A percentile compares a stretch with the other conserved stretches of the same genome.
Conservation (phyloP, 2,113 vertebrate genomes). For the Aphelocoma coerulescens region DNA sequence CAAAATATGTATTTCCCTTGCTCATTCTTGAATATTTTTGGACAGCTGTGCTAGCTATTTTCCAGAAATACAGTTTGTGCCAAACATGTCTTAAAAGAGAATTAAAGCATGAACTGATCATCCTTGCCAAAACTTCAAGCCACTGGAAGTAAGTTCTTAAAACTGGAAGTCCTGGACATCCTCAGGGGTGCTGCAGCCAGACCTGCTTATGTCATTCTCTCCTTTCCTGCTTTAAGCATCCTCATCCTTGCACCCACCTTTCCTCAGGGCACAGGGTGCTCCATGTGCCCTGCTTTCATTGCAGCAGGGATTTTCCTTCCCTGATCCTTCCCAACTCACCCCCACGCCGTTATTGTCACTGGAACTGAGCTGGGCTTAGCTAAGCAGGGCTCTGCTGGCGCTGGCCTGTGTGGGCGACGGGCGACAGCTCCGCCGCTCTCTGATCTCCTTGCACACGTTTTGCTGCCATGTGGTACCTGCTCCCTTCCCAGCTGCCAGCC, state of each 20-base stretch:
- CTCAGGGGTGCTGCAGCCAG: neutral
- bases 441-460: neutral
- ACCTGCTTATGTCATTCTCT: neutral
- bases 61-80: neutral
- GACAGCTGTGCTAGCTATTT: neutral
- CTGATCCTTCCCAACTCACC: neutral
- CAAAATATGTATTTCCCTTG: neutral
- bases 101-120: neutral
- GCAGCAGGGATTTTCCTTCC: neutral
- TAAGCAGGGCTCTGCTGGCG: neutral
- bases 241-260: neutral
- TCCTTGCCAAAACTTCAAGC: neutral
- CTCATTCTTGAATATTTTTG: neutral
- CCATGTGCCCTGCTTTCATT: neutral
- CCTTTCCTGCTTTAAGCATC: neutral
- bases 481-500: neutral
- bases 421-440: fast-evolving
- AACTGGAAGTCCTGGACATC: neutral
- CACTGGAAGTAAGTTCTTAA: neutral
- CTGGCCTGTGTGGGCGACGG: neutral
- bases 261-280: neutral
- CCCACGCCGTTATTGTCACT: fast-evolving
- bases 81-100: neutral
- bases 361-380: neutral
- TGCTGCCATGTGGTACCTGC: neutral